These are phyloP conservation scores for Zygothrica quintamaculata DNA, from an alignment of 2,888 invertebrate genomes.

Conservation along the genomic window DNA sequence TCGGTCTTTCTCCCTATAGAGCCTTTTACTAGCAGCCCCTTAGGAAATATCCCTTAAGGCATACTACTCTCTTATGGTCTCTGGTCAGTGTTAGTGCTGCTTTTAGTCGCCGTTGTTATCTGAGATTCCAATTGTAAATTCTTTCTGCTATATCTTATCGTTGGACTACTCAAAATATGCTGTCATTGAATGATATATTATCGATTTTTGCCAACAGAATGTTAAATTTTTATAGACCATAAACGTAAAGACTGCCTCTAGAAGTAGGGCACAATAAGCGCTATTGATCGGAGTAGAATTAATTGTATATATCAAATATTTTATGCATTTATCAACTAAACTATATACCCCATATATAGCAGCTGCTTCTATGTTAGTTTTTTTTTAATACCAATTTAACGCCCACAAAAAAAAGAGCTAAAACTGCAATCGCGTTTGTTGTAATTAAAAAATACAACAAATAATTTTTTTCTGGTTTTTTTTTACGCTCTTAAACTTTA, in stretches of 20 bases:
- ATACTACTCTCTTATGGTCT: too few species aligned
- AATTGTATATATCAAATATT: too few species aligned
- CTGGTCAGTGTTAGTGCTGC: too few species aligned
- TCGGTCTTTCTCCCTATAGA: too few species aligned
- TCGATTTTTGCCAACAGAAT: background rate
- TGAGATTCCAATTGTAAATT: slow-evolving; percentile 9
- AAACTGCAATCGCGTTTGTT: slow-evolving; percentile 32
- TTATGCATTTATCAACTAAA: too few species aligned
- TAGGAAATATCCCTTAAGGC: too few species aligned
- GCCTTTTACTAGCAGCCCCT: too few species aligned
- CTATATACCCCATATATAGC: background rate
- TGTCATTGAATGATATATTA: background rate
- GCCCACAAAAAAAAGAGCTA: slow-evolving; percentile 60
- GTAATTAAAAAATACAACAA: slow-evolving; percentile 63
- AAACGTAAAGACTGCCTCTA: too few species aligned
- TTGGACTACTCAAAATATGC: background rate
- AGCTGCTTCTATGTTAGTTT: background rate
- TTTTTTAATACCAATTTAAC: slow-evolving; percentile 36
- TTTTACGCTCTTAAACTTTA: slow-evolving; percentile 22
- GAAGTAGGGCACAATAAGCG: too few species aligned
- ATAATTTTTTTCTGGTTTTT: slow-evolving; percentile 14
- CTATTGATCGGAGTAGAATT: too few species aligned
- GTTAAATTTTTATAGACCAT: slow-evolving; percentile 5
- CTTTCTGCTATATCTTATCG: slow-evolving; percentile 34
- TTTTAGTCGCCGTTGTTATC: slow-evolving; percentile 13